Base-by-base conservation (phyloP, 2,888 invertebrate species). In the Bugulina stolonifera region DNA sequence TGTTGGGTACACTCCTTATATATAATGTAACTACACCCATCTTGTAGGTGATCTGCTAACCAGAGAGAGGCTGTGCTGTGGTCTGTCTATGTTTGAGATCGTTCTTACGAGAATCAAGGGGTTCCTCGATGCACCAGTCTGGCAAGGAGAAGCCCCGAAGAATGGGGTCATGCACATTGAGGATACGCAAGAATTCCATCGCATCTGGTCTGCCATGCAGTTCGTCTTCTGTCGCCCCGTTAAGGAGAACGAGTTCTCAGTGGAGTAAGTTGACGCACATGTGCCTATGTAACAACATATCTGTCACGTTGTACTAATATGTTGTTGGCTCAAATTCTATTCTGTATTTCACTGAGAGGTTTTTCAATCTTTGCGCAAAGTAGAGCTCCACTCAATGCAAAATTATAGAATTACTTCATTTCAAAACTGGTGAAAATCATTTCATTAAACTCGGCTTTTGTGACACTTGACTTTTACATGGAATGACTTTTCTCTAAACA, bases 151-250 rank as follows among this genome's bases (percentile, higher is more conserved):
- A 54, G 77, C 80, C 0, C 91, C 94, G 35, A 89, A 90, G 71
- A 97, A 96, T 84, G 93, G 95, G 73, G 95, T 97, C 23, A 93
- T 95, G 87, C 93, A 94, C 83, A 90, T 96, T 0, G 96, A 97
- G 83, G 97, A 97, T 85, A 97, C 97, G 81, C 91, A 91, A 0
- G 98, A 99, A 87, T 99, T 98, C 85, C 97, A 98, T 86, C 76
- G 85, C 18, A 86, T 98, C 69, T 99, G 98, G 98, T 97, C 96
- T 0, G 98, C 97, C 0, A 87, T 99, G 43, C 98, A 99, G 84
- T 98, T 99, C 87, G 92, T 97, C 71, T 96, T 97, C 85, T 97
- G 96, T 83, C 94, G 96, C 80, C 97, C 98, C 0, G 94, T 95
- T 32, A 93, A 93, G 1, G 94, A 94, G 76, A 94, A 94, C 0